Base-by-base conservation (phyloP, 2,888 invertebrate species). In the Netelia virgata region DNA sequence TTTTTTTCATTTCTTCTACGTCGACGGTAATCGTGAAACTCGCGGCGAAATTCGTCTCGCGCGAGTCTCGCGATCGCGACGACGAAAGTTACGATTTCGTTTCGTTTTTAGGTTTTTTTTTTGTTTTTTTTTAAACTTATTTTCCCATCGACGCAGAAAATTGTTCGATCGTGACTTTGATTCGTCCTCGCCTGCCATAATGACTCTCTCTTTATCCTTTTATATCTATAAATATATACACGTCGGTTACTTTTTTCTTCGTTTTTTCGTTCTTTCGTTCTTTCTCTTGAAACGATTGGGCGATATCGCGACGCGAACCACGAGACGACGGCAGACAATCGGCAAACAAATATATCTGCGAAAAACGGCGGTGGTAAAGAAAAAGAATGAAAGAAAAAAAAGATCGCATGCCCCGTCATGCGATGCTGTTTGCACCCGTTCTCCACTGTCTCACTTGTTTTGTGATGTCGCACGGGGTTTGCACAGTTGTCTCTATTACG, bases 321-420 rank as follows among this genome's bases (percentile, higher is more conserved):
- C 86, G 87, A 84, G 87, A 83, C 84, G 84, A 79, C 86, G 82
- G 84, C 89, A 90, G 90, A 91, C 90, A 86, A 89, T 90, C 86
- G 86, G 89, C 87, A 90, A 90, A 90, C 89, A 90, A 88, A 88
- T 79, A 86, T 86, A 80, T 83, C 76, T 83, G 63, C 61, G 63
- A 84, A 79, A 79, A 79, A 79, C 28, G 36, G 28, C 57, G 68
- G 74, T 74, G 36, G 36, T 36, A 36, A 36, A 36, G 59, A 53
- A 64, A 55, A 77, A 72, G 64, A 72, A 63, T 66, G 80, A 64
- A 72, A 55, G 64, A 80, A 64, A 59, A 28, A 70, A 47, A 74
- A 79, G 63, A 69, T 64, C 57, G 75, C 73, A 64, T 57, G 63
- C 75, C 36, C 36, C 72, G 83, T 53, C 61, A 59, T 53, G 69